Evolutionary conservation across 2,797 vertebrate genomes (phyloP).

Genomic region (Sebastolobus altivelis): DNA sequence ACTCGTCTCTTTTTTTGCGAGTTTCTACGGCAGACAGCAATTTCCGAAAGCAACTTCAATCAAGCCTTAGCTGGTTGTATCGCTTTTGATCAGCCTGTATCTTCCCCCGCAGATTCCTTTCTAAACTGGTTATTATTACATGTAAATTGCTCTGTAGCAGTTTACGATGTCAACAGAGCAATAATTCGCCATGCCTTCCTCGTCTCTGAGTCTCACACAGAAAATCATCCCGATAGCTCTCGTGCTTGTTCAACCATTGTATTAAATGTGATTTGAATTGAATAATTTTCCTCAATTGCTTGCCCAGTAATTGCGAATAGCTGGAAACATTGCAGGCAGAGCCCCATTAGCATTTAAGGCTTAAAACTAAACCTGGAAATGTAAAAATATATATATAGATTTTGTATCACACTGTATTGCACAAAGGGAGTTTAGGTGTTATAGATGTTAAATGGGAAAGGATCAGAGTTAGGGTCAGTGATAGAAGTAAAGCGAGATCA

Average conservation of each 20-base stretch:
- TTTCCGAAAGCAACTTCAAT: slow-evolving; percentile 38
- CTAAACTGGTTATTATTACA: slow-evolving; percentile 21
- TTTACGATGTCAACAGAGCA: slow-evolving; percentile 23
- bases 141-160: slow-evolving; percentile 41
- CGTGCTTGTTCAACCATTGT: slow-evolving; percentile 14
- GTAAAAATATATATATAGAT: not conserved
- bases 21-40: not conserved
- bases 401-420: not conserved
- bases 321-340: not conserved
- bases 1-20: slow-evolving; percentile 15
- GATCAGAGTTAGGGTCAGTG: not conserved
- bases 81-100: slow-evolving; percentile 35
- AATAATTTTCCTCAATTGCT: slow-evolving; percentile 22
- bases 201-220: slow-evolving; percentile 18
- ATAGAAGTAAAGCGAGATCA: slow-evolving; percentile 15
- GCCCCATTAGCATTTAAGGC: not conserved
- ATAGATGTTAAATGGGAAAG: slow-evolving; percentile 4
- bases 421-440: not conserved
- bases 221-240: slow-evolving; percentile 13
- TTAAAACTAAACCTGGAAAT: not conserved
- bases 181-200: slow-evolving; percentile 19
- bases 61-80: slow-evolving; percentile 16
- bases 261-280: slow-evolving; percentile 24
- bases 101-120: slow-evolving; percentile 23
- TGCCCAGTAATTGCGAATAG: not conserved